Evolutionary conservation across 2,797 vertebrate species (phyloP).

Genomic region (Cirrhinus mrigala): DNA sequence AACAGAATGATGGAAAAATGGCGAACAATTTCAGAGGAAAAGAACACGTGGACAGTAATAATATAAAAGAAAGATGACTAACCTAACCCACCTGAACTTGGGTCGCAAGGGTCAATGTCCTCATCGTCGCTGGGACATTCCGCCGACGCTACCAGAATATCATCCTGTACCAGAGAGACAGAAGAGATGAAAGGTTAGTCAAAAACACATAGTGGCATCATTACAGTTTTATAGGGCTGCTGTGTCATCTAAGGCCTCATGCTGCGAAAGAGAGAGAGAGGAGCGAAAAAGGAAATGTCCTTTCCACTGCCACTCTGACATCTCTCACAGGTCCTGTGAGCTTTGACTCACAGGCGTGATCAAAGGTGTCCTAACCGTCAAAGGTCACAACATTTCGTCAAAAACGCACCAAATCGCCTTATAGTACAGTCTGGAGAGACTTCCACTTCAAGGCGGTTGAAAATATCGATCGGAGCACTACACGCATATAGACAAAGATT

Average conservation of each 20-base stretch:
- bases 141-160: constrained; percentile 96
- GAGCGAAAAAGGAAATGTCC: constrained; percentile 31
- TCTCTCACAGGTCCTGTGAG: constrained; percentile 22
- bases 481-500: constrained; percentile 39
- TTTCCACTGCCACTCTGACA: constrained; percentile 26
- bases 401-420: constrained; percentile 27
- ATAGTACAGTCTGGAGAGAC: constrained; percentile 22
- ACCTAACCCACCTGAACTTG: constrained; percentile 99
- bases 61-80: constrained; percentile 88
- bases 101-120: constrained; percentile 98
- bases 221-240: constrained; percentile 42
- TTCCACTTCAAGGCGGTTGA: constrained; percentile 32
- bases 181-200: constrained; percentile 35
- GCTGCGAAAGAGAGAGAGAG: constrained; percentile 80
- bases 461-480: constrained; percentile 30
- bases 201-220: constrained; percentile 35
- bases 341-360: constrained; percentile 41
- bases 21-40: constrained; percentile 14
- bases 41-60: constrained; percentile 64
- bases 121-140: constrained; percentile 98
- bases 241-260: constrained; percentile 72
- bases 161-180: constrained; percentile 86
- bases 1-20: constrained; percentile 31
- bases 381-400: constrained; percentile 24
- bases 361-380: constrained; percentile 37